These are phyloP conservation scores for Capitulum mitella DNA, from an alignment of 2,888 invertebrate species.

Conservation along the genomic window DNA sequence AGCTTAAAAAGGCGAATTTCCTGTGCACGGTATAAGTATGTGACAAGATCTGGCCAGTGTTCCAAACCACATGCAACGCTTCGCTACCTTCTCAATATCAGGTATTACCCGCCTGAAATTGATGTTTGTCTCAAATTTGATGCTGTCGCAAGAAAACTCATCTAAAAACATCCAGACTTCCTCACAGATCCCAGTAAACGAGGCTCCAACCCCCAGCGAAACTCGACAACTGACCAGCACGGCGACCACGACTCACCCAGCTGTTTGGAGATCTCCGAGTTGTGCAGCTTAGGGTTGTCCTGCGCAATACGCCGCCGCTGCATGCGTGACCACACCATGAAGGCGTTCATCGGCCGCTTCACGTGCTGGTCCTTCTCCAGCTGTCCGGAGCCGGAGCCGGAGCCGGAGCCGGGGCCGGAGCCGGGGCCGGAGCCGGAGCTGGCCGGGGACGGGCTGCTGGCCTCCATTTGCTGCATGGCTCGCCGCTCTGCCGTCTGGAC, in stretches of 20 bases:
- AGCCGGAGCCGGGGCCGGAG: constrained; percentile 32
- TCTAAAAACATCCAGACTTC: too few species aligned
- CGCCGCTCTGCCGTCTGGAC: background rate
- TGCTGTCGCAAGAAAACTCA: too few species aligned
- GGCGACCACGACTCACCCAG: constrained; percentile 39
- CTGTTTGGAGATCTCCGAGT: constrained; percentile 75
- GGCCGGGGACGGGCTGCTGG: constrained; percentile 32
- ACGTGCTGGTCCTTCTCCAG: constrained; percentile 54
- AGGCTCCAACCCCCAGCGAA: too few species aligned
- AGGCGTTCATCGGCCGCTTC: constrained; percentile 95
- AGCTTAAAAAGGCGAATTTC: too few species aligned
- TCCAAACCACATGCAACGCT: too few species aligned
- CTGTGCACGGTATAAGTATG: too few species aligned
- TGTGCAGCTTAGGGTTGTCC: constrained; percentile 71
- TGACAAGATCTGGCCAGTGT: too few species aligned
- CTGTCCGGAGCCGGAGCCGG: constrained; percentile 25
- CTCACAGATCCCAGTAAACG: too few species aligned
- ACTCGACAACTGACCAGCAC: background rate
- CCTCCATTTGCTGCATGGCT: background rate
- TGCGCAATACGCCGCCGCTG: constrained; percentile 86
- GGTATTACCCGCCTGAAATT: too few species aligned
- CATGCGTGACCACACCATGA: constrained; percentile 93
- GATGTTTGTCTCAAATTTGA: too few species aligned
- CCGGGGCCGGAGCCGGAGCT: constrained; percentile 33
- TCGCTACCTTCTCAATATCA: too few species aligned